A percentile compares a stretch with the other conserved stretches of the same genome.
These are phyloP conservation scores for Leptinotarsa juncta DNA, from an alignment of 2,888 invertebrate genomes.

Conservation along the genomic window DNA sequence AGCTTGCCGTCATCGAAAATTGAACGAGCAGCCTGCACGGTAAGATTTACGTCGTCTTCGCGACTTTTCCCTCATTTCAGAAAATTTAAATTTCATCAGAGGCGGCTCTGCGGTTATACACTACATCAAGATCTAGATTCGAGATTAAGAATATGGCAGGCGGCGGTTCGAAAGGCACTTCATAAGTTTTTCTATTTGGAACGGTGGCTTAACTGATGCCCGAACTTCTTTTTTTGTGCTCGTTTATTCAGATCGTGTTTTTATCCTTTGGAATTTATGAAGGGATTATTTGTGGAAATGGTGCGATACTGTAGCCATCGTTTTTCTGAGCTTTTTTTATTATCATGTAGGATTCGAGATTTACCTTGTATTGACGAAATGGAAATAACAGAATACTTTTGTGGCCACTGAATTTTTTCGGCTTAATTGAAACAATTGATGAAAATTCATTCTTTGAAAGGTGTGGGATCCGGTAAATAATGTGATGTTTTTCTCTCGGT, in stretches of 20 bases:
- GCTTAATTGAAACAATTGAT: too few species aligned
- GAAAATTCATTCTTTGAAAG: too few species aligned
- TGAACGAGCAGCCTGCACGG: constrained; percentile 22
- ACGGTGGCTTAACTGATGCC: constrained; percentile 29
- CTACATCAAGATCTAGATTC: constrained; percentile 34
- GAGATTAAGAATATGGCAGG: constrained; percentile 33
- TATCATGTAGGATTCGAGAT: constrained; percentile 12
- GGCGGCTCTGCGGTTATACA: constrained; percentile 28
- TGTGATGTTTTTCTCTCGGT: too few species aligned
- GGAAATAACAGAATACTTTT: not conserved
- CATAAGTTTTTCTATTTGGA: constrained; percentile 37
- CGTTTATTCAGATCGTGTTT: constrained; percentile 35
- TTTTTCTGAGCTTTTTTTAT: constrained; percentile 18
- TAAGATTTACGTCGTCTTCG: constrained; percentile 26
- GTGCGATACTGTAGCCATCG: constrained; percentile 29
- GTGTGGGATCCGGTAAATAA: too few species aligned
- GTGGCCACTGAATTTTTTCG: too few species aligned
- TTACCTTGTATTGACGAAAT: constrained; percentile 9
- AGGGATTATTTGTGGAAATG: constrained; percentile 33
- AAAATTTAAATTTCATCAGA: constrained; percentile 34
- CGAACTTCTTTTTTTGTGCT: constrained; percentile 21
- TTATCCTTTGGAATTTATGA: constrained; percentile 30
- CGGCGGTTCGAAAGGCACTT: constrained; percentile 27
- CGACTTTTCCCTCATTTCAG: constrained; percentile 24
- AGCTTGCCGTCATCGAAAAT: constrained; percentile 20